Conservation (phyloP, 2,888 invertebrate species). For the Flabesymbios commensalis region DNA sequence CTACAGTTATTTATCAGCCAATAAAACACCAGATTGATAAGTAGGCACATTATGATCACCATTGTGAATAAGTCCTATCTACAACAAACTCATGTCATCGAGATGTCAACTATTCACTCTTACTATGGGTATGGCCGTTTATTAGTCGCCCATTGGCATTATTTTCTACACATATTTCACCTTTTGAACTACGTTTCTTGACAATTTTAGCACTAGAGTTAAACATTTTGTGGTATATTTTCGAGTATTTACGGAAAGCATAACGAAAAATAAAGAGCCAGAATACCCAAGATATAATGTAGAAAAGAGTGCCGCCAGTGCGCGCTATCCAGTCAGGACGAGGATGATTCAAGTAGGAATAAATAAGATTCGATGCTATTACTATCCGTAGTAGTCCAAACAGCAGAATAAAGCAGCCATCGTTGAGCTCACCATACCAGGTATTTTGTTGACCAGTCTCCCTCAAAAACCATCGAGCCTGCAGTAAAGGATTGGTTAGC, state of each 20-base stretch:
- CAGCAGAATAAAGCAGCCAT: slow-evolving; percentile 49
- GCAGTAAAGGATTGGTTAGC: slow-evolving; percentile 58
- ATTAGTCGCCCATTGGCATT: too few species aligned
- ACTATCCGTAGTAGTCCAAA: slow-evolving; percentile 53
- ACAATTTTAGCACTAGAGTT: too few species aligned
- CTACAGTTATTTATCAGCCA: too few species aligned
- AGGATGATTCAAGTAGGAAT: slow-evolving; percentile 45
- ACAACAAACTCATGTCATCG: too few species aligned
- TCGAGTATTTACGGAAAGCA: slow-evolving; percentile 46
- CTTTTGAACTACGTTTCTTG: too few species aligned
- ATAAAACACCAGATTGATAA: too few species aligned
- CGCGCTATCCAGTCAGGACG: slow-evolving; percentile 46
- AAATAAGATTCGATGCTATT: slow-evolving; percentile 47
- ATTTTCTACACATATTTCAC: too few species aligned
- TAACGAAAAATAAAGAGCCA: slow-evolving; percentile 52
- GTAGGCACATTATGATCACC: too few species aligned
- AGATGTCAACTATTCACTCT: too few species aligned
- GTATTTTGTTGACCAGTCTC: slow-evolving; percentile 43
- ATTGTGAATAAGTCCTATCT: too few species aligned
- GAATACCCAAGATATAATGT: slow-evolving; percentile 54
- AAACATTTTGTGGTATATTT: too few species aligned
- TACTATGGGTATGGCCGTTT: too few species aligned
- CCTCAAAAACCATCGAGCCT: slow-evolving; percentile 52
- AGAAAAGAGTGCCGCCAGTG: slow-evolving; percentile 50
- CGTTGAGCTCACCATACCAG: slow-evolving; percentile 45